Evolutionary conservation across 2,113 vertebrate genomes (phyloP).

Genomic region (Dendropsophus ebraccatus): DNA sequence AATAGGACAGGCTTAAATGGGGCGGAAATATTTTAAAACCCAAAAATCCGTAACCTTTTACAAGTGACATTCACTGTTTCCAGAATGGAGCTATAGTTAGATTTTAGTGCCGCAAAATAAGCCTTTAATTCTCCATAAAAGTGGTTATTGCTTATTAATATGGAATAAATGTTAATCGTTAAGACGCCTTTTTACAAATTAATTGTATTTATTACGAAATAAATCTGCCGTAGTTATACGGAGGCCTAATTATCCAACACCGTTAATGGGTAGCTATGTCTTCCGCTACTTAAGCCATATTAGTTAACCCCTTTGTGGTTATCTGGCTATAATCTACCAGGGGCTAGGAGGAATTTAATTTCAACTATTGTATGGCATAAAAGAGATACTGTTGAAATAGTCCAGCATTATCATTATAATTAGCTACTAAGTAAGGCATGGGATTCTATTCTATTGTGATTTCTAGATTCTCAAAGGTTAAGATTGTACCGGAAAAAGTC

Average conservation of each 20-base stretch:
- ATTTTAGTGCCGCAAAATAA: conserved; percentile 59
- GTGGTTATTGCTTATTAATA: conserved; percentile 59
- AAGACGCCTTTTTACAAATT: conserved; percentile 59
- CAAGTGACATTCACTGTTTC: conserved; percentile 53
- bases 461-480: not conserved
- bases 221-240: conserved; percentile 47
- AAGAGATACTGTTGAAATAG: not conserved
- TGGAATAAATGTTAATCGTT: conserved; percentile 62
- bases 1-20: conserved; percentile 44
- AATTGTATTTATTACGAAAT: conserved; percentile 54
- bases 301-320: conserved; percentile 24
- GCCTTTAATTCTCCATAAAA: conserved; percentile 56
- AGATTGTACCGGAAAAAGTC: not conserved
- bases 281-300: conserved; percentile 20
- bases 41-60: conserved; percentile 57
- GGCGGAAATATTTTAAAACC: conserved; percentile 49
- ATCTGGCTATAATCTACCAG: not conserved
- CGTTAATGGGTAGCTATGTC: conserved; percentile 34
- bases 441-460: not conserved
- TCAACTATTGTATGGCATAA: not conserved
- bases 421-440: not conserved
- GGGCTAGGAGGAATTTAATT: not conserved
- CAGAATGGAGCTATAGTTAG: conserved; percentile 47
- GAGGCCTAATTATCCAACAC: conserved; percentile 9
- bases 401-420: not conserved